phyloP scores from a whole-genome alignment of 2,113 vertebrate species.

The Strigops habroptila region DNA sequence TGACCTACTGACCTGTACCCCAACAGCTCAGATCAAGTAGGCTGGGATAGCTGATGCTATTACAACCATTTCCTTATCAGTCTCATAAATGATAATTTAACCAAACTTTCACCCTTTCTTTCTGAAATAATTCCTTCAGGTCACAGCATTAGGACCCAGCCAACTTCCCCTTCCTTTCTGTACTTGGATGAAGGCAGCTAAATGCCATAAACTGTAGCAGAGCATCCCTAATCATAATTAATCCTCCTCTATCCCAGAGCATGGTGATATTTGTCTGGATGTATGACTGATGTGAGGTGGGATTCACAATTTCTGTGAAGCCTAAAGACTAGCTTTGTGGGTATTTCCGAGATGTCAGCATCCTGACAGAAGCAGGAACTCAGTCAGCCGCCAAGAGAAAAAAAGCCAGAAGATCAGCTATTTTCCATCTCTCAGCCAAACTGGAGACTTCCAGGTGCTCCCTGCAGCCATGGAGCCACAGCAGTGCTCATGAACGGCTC shows the following conservation, averaged over 20 bases:
- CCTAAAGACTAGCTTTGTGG: background rate
- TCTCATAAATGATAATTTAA: background rate
- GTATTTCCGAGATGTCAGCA: background rate
- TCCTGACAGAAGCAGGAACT: background rate
- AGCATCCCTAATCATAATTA: background rate
- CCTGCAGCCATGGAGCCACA: background rate
- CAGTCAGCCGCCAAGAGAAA: background rate
- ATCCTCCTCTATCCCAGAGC: background rate
- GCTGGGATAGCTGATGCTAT: background rate
- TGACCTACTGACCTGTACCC: conserved; percentile 41
- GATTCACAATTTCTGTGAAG: background rate
- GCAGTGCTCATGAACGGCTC: background rate
- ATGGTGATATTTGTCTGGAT: background rate
- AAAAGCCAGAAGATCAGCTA: background rate
- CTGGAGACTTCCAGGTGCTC: background rate
- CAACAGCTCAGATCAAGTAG: conserved; percentile 17
- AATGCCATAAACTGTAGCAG: background rate
- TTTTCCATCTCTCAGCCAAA: background rate
- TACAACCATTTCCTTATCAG: background rate
- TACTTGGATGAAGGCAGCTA: background rate
- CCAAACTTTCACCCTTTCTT: background rate
- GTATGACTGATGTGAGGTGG: background rate
- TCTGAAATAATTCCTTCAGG: background rate
- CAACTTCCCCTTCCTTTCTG: background rate
- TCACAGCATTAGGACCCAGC: background rate